Base-by-base conservation (phyloP, 1,140 invertebrate species). In the Thaumatotibia leucotreta region DNA sequence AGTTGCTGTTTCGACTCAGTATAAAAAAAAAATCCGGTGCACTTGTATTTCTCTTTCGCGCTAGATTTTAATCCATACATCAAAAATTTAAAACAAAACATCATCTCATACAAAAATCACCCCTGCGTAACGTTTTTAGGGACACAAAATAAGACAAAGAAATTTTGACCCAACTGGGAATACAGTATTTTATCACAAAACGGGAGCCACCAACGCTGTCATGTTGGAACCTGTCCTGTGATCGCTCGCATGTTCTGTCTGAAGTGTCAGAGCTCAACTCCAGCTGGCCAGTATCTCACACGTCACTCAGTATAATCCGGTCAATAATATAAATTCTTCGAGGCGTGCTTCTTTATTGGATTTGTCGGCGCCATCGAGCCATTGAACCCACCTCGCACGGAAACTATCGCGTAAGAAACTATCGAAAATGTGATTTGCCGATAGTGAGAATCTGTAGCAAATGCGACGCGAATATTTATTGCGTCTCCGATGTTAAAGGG, bases 241-340 rank as follows among this genome's bases (percentile, higher is more conserved):
- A 63, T 75, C 33, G 58, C 35, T 54, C 71, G 71, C 65, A 68
- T 65, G 66, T 62, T 61, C 32, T 65, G 33, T 67, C 66, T 64
- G 72, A 66, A 71, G 71, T 63, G 65, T 70, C 62, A 69, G 66
- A 63, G 80, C 58, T 77, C 81, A 69, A 10, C 11, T 33, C 70
- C 72, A 17, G 17, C 61, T 83, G 80, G 84, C 71, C 70, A 54
- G 45, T 69, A 77, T 69, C 77, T 82, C 79, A 71, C 83, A 84
- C 80, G 83, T 85, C 83, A 83, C 73, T 82, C 77, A 70, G 68
- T 80, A 86, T 87, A 89, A 85, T 84, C 78, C 79, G 82, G 80
- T 86, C 81, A 86, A 86, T 89, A 86, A 85, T 82, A 86, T 86
- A 86, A 85, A 87, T 84, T 89, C 79, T 86, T 80, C 65, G 72